Evolutionary conservation across 1,140 invertebrate species (phyloP).

Genomic region (Charaxes varanes): DNA sequence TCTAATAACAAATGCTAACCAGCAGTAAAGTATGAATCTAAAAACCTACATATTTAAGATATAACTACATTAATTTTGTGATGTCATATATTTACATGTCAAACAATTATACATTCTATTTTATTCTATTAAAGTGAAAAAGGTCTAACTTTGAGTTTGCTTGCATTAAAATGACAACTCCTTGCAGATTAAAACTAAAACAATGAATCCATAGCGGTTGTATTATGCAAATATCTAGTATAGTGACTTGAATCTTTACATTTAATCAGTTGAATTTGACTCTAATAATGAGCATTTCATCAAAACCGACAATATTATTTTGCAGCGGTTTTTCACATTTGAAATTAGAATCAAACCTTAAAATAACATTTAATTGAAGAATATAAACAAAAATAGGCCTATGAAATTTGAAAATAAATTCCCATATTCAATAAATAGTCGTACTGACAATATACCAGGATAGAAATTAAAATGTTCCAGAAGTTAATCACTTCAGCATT

Average conservation of each 20-base stretch:
- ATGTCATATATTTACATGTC: slow-evolving; percentile 62
- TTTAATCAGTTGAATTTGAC: slow-evolving; percentile 4
- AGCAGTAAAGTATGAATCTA: slow-evolving; percentile 19
- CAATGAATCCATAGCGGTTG: neutral
- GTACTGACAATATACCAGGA: neutral
- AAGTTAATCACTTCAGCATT: slow-evolving; percentile 11
- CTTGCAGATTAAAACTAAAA: slow-evolving; percentile 3
- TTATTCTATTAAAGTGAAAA: neutral
- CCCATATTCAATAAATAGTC: too few relatives aligned
- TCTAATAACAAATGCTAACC: slow-evolving; percentile 42
- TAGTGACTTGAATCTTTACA: neutral
- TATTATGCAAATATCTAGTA: slow-evolving; percentile 11
- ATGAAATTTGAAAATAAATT: too few relatives aligned
- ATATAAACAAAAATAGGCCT: too few relatives aligned
- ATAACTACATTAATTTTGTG: slow-evolving; percentile 44
- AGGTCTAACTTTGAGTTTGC: neutral
- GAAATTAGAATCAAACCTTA: neutral
- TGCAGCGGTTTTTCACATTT: neutral
- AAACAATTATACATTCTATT: slow-evolving; percentile 22
- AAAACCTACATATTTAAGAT: slow-evolving; percentile 23
- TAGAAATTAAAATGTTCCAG: slow-evolving; percentile 17
- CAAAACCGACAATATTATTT: neutral
- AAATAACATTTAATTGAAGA: too few relatives aligned
- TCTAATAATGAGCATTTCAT: slow-evolving; percentile 3
- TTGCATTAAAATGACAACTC: slow-evolving; percentile 7